phyloP scores from a whole-genome alignment of 2,888 invertebrate genomes.

The Acronicta alni region DNA sequence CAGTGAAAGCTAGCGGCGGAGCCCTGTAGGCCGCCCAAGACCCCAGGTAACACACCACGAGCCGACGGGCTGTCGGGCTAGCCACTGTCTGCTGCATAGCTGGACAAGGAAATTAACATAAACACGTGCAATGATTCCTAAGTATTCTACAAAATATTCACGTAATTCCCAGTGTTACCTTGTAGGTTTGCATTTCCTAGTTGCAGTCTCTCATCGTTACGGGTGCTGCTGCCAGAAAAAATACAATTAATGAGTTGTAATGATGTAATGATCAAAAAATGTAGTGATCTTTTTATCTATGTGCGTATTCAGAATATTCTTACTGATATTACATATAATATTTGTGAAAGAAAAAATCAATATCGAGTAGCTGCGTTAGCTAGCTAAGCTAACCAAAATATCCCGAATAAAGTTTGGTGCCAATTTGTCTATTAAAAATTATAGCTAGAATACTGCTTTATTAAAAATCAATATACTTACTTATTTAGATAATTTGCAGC shows the following conservation, averaged over 20 bases:
- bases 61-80: slow-evolving; percentile 66
- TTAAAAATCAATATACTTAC: slow-evolving; percentile 59
- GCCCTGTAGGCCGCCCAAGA: slow-evolving; percentile 91
- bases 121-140: slow-evolving; percentile 11
- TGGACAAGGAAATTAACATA: slow-evolving; percentile 47
- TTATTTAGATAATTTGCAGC: slow-evolving; percentile 83
- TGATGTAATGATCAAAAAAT: neutral
- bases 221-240: slow-evolving; percentile 66
- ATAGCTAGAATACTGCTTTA: too few relatives aligned
- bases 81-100: slow-evolving; percentile 81
- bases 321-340: too few relatives aligned
- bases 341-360: too few relatives aligned
- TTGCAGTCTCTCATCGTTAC: slow-evolving; percentile 78
- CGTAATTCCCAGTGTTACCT: slow-evolving; percentile 63
- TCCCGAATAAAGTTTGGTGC: too few relatives aligned
- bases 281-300: neutral
- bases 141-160: slow-evolving; percentile 15
- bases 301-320: neutral
- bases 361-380: too few relatives aligned
- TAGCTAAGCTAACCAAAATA: too few relatives aligned
- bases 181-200: slow-evolving; percentile 84
- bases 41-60: slow-evolving; percentile 92
- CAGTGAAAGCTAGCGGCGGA: slow-evolving; percentile 91
- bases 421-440: too few relatives aligned
- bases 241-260: slow-evolving; percentile 5